A percentile compares a stretch with the other conserved stretches of the same genome.
Evolutionary conservation across 2,113 vertebrate genomes (phyloP).

Genomic region (Tiliqua scincoides): DNA sequence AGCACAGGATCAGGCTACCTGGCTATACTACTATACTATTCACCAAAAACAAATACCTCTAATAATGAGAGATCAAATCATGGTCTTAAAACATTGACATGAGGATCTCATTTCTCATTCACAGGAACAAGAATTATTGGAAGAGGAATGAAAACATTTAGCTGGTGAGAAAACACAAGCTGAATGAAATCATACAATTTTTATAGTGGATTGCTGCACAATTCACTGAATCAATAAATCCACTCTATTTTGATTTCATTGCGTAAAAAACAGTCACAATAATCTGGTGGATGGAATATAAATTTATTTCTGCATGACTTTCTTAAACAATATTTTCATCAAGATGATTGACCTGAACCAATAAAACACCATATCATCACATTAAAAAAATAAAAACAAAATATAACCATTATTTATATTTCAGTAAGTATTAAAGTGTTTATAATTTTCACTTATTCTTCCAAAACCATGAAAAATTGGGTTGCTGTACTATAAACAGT

Average conservation of each 20-base stretch:
- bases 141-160: not conserved
- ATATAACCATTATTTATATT: not conserved
- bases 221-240: not conserved
- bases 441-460: no score
- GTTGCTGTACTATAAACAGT: no score
- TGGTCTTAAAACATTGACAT: slow-evolving; percentile 35
- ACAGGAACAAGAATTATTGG: not conserved
- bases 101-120: not conserved
- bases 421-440: no score
- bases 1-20: no score
- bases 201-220: not conserved
- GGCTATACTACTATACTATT: no score
- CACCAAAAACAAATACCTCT: no score
- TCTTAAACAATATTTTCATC: not conserved
- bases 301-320: not conserved
- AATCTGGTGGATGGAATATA: not conserved
- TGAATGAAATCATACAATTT: not conserved
- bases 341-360: not conserved
- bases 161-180: not conserved
- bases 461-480: no score
- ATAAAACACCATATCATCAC: not conserved
- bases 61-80: slow-evolving; percentile 41
- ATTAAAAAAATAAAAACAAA: not conserved
- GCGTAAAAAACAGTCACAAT: not conserved
- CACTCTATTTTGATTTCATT: not conserved